phyloP scores from a whole-genome alignment of 2,113 vertebrate species.

The Glaucidium brasilianum region DNA sequence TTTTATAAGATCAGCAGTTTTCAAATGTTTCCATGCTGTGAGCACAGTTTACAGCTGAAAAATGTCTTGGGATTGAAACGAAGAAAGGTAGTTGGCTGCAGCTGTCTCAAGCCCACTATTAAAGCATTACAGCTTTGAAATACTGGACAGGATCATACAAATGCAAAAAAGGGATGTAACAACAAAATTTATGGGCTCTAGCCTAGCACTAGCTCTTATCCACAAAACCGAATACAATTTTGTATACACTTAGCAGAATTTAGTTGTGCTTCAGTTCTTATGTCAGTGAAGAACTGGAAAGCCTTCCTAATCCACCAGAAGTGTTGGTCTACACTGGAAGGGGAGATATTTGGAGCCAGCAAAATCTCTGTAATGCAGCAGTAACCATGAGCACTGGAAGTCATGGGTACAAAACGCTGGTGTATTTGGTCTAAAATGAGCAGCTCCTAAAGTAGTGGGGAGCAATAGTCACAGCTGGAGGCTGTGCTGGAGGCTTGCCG shows the following conservation, averaged over 20 bases:
- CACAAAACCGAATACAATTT: background rate
- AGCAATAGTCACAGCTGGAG: background rate
- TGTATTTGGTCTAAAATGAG: background rate
- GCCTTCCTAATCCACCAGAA: background rate
- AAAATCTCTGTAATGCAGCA: background rate
- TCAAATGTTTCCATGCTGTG: background rate
- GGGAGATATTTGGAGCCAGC: background rate
- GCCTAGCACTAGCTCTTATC: background rate
- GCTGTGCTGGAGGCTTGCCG: fast-evolving
- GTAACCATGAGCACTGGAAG: background rate
- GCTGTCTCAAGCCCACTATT: background rate
- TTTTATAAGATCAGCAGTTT: background rate
- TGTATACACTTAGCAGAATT: background rate
- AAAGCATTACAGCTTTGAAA: background rate
- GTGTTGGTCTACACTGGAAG: background rate
- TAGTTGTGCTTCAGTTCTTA: background rate
- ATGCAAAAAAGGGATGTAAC: background rate
- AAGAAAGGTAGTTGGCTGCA: background rate
- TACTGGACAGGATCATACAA: background rate
- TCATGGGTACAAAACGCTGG: background rate
- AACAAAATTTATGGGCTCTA: background rate
- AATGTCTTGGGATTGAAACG: background rate
- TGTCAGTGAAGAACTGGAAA: background rate
- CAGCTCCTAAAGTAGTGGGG: background rate
- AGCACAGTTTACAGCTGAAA: background rate